A percentile compares a stretch with the other conserved stretches of the same genome.
phyloP scores from a whole-genome alignment of 2,888 invertebrate genomes.

The Dasysyrphus albostriatus region DNA sequence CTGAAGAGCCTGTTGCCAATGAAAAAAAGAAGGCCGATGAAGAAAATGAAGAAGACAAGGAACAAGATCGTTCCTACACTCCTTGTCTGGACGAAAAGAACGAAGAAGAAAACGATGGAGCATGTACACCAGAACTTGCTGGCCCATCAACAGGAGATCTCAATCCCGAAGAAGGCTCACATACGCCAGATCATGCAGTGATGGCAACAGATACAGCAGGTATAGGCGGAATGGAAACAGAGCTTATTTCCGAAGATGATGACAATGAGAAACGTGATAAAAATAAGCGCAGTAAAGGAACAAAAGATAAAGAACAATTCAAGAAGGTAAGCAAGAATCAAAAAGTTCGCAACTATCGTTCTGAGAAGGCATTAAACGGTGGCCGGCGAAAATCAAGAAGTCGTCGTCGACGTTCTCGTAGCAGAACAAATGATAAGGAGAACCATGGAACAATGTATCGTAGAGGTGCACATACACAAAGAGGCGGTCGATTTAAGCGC shows the following conservation, averaged over 20 bases:
- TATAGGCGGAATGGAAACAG: conserved; percentile 88
- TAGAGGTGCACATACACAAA: conserved; percentile 77
- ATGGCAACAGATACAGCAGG: conserved; percentile 53
- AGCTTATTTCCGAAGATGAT: conserved; percentile 90
- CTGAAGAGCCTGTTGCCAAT: not conserved
- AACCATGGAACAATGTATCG: conserved; percentile 68
- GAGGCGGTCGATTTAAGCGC: conserved; percentile 85
- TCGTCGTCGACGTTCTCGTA: conserved; percentile 68
- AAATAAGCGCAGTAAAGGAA: conserved; percentile 78
- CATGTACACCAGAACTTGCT: conserved; percentile 63
- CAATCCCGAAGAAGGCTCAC: conserved; percentile 37
- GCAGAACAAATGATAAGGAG: conserved; percentile 82
- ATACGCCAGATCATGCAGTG: conserved; percentile 45
- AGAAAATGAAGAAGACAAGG: conserved; percentile 80
- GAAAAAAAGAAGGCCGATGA: conserved; percentile 30
- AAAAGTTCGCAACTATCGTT: conserved; percentile 91
- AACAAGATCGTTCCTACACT: conserved; percentile 89
- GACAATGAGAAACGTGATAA: conserved; percentile 82
- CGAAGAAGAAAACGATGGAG: conserved; percentile 57
- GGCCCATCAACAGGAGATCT: conserved; percentile 13
- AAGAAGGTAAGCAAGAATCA: conserved; percentile 92
- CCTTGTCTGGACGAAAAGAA: conserved; percentile 89
- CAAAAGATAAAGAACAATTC: conserved; percentile 86
- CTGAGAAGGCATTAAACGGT: conserved; percentile 85
- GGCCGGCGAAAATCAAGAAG: conserved; percentile 38